Percentiles rank a stretch among this genome's conserved stretches.
Conservation (phyloP, 2,797 vertebrate species). For the Notolabrus celidotus region DNA sequence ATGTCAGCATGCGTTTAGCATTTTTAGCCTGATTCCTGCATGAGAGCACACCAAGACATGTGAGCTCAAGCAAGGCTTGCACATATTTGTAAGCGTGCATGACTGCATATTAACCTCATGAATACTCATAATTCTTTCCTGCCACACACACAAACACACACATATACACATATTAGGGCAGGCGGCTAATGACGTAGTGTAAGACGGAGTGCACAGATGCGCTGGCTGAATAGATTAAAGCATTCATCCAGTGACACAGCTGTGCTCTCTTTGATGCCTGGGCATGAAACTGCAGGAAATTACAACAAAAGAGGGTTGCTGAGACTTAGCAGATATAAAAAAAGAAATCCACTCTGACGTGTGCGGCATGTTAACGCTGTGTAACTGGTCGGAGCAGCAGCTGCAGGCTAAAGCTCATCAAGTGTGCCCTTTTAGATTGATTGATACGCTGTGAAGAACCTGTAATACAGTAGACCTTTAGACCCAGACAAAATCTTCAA, state of each 20-base stretch:
- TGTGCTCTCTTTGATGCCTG: conserved; percentile 75
- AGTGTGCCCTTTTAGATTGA: conserved; percentile 32
- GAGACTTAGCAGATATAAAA: conserved; percentile 44
- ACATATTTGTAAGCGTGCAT: conserved; percentile 28
- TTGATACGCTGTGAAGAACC: conserved; percentile 25
- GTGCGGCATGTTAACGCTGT: conserved; percentile 44
- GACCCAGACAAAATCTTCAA: neutral
- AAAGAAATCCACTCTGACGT: conserved; percentile 48
- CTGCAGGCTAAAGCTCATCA: conserved; percentile 46
- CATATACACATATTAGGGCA: conserved; percentile 16
- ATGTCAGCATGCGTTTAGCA: conserved; percentile 14
- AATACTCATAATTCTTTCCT: conserved; percentile 23
- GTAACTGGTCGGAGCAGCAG: conserved; percentile 54
- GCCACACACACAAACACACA: conserved; percentile 24
- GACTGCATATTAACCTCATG: conserved; percentile 33
- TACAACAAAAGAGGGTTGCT: conserved; percentile 62
- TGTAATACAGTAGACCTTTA: neutral
- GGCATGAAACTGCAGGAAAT: conserved; percentile 77
- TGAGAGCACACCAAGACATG: conserved; percentile 18
- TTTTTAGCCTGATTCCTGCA: conserved; percentile 31
- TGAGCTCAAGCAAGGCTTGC: conserved; percentile 8
- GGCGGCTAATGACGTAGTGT: conserved; percentile 65
- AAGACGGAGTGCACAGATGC: conserved; percentile 70
- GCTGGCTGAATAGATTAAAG: conserved; percentile 78
- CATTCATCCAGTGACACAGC: conserved; percentile 73